Percentiles rank a stretch among this genome's conserved stretches.
Conservation (phyloP, 2,113 vertebrate genomes). For the Archocentrus centrarchus region DNA sequence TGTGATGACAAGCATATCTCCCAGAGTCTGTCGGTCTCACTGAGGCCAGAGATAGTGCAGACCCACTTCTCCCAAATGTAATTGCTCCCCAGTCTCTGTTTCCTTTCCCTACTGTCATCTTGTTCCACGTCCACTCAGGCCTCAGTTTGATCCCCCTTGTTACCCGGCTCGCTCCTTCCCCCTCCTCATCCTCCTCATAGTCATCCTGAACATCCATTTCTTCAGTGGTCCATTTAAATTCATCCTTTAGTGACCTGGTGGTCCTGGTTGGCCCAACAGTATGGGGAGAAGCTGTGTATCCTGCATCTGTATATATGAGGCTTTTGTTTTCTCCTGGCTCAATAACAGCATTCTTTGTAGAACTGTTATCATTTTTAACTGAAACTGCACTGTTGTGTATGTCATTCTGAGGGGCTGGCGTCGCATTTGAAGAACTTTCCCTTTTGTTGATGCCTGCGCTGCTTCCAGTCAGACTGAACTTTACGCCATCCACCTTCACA, state of each 20-base stretch:
- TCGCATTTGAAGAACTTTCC: neutral
- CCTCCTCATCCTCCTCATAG: constrained; percentile 20
- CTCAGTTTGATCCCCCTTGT: constrained; percentile 35
- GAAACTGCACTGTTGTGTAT: neutral
- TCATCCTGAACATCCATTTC: neutral
- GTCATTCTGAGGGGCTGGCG: neutral
- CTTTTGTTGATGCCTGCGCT: neutral
- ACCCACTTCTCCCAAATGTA: neutral
- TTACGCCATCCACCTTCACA: constrained; percentile 69
- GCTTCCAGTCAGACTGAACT: constrained; percentile 28
- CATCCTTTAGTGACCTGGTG: neutral
- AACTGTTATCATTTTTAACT: neutral
- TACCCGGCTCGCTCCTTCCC: constrained; percentile 20
- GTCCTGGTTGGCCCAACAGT: neutral
- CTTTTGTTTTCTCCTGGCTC: neutral
- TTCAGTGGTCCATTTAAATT: neutral
- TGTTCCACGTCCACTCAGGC: constrained; percentile 68
- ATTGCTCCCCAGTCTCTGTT: constrained; percentile 19
- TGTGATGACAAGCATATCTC: constrained; percentile 75
- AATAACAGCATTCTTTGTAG: too few species aligned
- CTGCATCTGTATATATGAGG: neutral
- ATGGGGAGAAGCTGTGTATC: constrained; percentile 12
- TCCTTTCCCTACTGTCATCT: constrained; percentile 19
- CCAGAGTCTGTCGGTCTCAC: constrained; percentile 64
- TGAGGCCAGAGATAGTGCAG: constrained; percentile 55